Evolutionary conservation across 2,888 invertebrate genomes (phyloP).

Genomic region (Pachliopta kotzebuea): DNA sequence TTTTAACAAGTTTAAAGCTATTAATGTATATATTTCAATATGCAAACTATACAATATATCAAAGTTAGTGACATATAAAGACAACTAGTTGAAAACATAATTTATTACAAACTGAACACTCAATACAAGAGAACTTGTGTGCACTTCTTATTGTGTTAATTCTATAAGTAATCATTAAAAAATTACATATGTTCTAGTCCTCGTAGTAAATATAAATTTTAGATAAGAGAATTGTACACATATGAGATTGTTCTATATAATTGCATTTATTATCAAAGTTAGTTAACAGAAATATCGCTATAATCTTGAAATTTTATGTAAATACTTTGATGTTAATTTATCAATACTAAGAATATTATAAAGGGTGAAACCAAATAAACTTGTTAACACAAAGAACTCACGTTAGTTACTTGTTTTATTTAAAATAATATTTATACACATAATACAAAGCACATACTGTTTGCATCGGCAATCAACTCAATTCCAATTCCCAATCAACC

Average conservation of each 20-base stretch:
- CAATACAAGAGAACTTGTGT: no score
- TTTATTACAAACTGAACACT: no score
- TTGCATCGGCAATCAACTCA: not conserved
- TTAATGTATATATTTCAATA: no score
- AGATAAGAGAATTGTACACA: slow-evolving; percentile 19
- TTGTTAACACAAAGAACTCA: slow-evolving; percentile 25
- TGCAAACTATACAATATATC: no score
- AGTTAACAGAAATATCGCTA: slow-evolving; percentile 25
- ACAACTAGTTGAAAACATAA: no score
- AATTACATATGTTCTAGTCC: not conserved
- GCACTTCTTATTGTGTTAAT: no score
- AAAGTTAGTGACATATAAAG: no score
- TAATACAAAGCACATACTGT: slow-evolving; percentile 27
- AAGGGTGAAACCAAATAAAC: slow-evolving; percentile 29
- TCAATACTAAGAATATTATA: slow-evolving; percentile 16
- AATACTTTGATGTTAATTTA: slow-evolving; percentile 26
- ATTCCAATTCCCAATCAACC: slow-evolving; percentile 36
- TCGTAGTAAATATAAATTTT: slow-evolving; percentile 12
- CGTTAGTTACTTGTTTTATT: slow-evolving; percentile 27
- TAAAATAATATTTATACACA: slow-evolving; percentile 14
- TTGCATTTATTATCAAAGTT: slow-evolving; percentile 15
- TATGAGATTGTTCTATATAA: slow-evolving; percentile 9
- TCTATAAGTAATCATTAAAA: no score
- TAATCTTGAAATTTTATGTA: slow-evolving; percentile 19
- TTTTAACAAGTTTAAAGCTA: no score